phyloP scores from a whole-genome alignment of 2,888 invertebrate species.

The Capitulum mitella region DNA sequence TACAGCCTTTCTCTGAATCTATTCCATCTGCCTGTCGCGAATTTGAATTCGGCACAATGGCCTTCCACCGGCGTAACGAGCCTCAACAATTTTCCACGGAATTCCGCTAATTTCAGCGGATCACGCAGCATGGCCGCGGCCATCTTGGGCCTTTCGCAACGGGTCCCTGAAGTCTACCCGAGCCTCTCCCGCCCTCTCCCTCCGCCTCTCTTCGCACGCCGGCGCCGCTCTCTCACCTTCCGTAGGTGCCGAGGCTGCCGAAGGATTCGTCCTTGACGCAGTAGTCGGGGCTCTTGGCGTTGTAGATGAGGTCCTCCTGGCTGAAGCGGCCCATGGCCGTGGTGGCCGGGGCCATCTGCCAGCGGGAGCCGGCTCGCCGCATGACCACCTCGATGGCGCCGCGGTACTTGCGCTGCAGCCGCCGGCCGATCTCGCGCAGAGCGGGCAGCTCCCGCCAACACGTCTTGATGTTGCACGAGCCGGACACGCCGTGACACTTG shows the following conservation, averaged over 20 bases:
- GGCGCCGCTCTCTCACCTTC: slow-evolving; percentile 27
- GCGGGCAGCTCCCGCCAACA: slow-evolving; percentile 91
- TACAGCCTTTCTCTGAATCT: neutral
- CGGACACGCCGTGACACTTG: slow-evolving; percentile 93
- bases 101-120: neutral
- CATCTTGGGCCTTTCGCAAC: neutral
- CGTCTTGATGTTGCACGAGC: slow-evolving; percentile 88
- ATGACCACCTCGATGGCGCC: slow-evolving; percentile 32
- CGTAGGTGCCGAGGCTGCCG: slow-evolving; percentile 57
- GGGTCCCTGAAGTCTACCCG: neutral
- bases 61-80: neutral
- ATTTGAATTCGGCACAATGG: neutral
- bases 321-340: slow-evolving; percentile 33
- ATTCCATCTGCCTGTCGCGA: neutral
- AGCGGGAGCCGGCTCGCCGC: slow-evolving; percentile 30
- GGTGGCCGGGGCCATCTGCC: slow-evolving; percentile 32
- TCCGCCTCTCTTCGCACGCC: slow-evolving; percentile 2
- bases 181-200: slow-evolving; percentile 25
- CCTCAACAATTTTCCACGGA: neutral
- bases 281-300: slow-evolving; percentile 94
- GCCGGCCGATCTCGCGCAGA: slow-evolving; percentile 60
- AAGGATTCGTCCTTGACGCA: slow-evolving; percentile 69
- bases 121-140: neutral
- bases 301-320: slow-evolving; percentile 75
- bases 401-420: slow-evolving; percentile 53